Base-by-base conservation (phyloP, 2,797 vertebrate species). In the Spinibarbus caldwelli region DNA sequence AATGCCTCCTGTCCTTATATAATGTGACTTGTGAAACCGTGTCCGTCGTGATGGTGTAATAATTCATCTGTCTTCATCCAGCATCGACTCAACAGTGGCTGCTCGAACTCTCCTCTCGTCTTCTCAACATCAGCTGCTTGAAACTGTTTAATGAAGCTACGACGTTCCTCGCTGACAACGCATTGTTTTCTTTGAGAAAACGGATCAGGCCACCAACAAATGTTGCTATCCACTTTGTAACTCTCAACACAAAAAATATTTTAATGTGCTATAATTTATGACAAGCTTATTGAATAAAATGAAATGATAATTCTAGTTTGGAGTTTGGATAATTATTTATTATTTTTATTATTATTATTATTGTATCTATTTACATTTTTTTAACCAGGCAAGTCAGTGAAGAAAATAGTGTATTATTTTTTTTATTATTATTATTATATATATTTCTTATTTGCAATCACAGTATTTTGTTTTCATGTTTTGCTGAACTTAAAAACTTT, bases 181-280 rank as follows among this genome's bases (percentile, higher is more conserved):
- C 71, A 71, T 87, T 80, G 49, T 90, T 89, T 88, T 89, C 88
- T 89, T 90, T 89, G 68, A 80, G 77, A 83, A 62, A 78, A 72
- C 71, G 11, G 23, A 73, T 49, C 36, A 87, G 62, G 91, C 79
- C 89, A 78, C 91, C 90, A 86, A 89, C 84, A 89, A 80, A 88
- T 90, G 87, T 93, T 90, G 90, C 92, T 91, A 41, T 91, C 92
- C 87, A 93, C 93, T 97, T 97, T 96, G 94, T 97, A 94, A 96
- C 95, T 96, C 94, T 96, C 95, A 92, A 87, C 91, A 95, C 78
- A 89, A n/a, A n/a, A n/a, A n/a, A n/a, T n/a, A n/a, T n/a, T n/a
- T n/a, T n/a, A n/a, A 96, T 95, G 96, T 97, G 95, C 94, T 95
- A 96, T 98, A 97, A 98, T 98, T 99, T 99, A 99, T 98, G 96